Conservation (phyloP, 2,113 vertebrate genomes). For the Lipophrys pholis region DNA sequence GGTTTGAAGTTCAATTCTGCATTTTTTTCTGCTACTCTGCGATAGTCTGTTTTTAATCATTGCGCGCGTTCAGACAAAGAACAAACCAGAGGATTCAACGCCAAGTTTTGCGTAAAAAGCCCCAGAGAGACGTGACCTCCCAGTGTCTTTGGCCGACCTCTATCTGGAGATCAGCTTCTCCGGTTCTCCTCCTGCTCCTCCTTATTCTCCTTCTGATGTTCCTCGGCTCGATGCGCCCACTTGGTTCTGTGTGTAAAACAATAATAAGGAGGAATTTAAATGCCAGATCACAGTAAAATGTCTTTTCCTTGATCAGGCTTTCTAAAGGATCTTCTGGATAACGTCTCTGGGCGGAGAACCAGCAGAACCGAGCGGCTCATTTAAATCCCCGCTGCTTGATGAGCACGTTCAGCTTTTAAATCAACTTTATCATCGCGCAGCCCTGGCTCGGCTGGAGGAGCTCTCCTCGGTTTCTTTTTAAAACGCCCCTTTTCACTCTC, state of each 20-base stretch:
- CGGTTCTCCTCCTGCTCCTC: constrained; percentile 23
- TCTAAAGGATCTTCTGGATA: constrained; percentile 54
- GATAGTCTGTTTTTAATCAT: not conserved
- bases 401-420: constrained; percentile 54
- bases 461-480: constrained; percentile 5
- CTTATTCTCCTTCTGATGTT: constrained; percentile 22
- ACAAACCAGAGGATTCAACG: constrained; percentile 9
- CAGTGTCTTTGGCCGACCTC: constrained; percentile 60
- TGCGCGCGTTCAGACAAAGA: not conserved
- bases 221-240: constrained; percentile 13
- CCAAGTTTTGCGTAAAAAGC: constrained; percentile 46
- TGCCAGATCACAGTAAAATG: not conserved
- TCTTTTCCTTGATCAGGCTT: constrained; percentile 33
- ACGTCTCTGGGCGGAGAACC: constrained; percentile 39
- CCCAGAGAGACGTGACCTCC: constrained; percentile 63
- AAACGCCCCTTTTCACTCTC: constrained; percentile 3
- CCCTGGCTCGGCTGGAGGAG: not conserved
- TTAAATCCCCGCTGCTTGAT: constrained; percentile 48
- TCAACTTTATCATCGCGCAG: constrained; percentile 63
- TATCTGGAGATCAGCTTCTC: constrained; percentile 54
- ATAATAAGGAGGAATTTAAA: constrained; percentile 51
- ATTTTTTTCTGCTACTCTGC: no score
- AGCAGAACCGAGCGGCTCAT: constrained; percentile 41
- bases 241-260: constrained; percentile 35
- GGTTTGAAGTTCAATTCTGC: no score